Conservation (phyloP, 2,888 invertebrate genomes). For the Cryptosula pallasiana region DNA sequence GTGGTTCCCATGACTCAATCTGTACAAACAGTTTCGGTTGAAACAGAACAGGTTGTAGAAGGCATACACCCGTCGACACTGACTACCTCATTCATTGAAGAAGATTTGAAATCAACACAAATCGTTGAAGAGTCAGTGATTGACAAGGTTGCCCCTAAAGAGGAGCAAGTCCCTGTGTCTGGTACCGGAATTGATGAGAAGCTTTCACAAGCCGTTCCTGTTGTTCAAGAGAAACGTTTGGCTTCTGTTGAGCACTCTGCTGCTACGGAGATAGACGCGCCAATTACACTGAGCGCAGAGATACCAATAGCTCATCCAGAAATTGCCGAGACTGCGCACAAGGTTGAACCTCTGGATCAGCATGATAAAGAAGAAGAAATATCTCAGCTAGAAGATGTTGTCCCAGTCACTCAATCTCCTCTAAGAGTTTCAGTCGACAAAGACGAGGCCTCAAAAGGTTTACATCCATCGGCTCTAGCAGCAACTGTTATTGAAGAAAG, state of each 20-base stretch:
- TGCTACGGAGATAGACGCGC: neutral
- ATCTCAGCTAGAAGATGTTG: constrained; percentile 50
- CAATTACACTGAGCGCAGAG: neutral
- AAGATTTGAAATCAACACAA: neutral
- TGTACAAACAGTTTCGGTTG: neutral
- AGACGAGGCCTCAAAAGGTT: neutral
- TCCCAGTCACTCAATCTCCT: neutral
- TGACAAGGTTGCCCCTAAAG: neutral
- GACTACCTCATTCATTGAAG: neutral
- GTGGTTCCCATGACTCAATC: neutral
- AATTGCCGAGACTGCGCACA: no score
- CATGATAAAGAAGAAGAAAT: constrained; percentile 56
- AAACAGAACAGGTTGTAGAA: neutral
- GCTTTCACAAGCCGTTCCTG: neutral
- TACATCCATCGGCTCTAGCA: neutral
- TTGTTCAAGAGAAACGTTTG: neutral
- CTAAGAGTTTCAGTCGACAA: neutral
- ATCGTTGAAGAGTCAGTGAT: neutral
- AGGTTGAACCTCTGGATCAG: no score
- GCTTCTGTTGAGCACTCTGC: neutral
- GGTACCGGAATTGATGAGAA: neutral
- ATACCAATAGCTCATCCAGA: no score
- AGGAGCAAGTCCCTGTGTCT: neutral
- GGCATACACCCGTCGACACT: neutral
- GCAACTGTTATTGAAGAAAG: neutral